These are phyloP conservation scores for Iselma pallidipennis DNA, from an alignment of 2,888 invertebrate species.

Conservation along the genomic window DNA sequence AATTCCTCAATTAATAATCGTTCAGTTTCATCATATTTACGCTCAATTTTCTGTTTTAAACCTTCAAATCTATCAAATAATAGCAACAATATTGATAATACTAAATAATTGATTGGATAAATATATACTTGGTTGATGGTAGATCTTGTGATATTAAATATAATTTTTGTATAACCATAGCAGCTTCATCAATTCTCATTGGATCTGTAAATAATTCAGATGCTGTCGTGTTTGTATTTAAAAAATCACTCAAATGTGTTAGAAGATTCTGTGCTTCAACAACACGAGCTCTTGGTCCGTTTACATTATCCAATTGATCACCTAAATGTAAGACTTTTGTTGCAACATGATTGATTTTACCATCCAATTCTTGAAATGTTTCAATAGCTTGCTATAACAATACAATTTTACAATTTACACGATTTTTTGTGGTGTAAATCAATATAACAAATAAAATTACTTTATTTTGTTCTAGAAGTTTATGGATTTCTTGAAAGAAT, in stretches of 20 bases:
- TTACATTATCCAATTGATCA: slow-evolving; percentile 95
- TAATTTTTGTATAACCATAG: slow-evolving; percentile 96
- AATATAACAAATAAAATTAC: slow-evolving; percentile 52
- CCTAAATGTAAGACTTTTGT: slow-evolving; percentile 98
- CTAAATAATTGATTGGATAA: too few relatives aligned
- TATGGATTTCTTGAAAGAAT: slow-evolving; percentile 78
- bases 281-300: slow-evolving; percentile 91
- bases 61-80: slow-evolving; percentile 67
- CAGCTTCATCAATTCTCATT: slow-evolving; percentile 85
- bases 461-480: slow-evolving; percentile 85
- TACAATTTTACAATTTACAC: neutral
- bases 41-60: slow-evolving; percentile 82
- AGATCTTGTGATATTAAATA: slow-evolving; percentile 95
- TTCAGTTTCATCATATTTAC: slow-evolving; percentile 90
- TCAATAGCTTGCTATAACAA: slow-evolving; percentile 72
- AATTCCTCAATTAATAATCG: slow-evolving; percentile 92
- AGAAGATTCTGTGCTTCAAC: slow-evolving; percentile 94
- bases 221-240: slow-evolving; percentile 81
- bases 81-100: slow-evolving; percentile 5
- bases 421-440: neutral
- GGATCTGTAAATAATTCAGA: slow-evolving; percentile 88
- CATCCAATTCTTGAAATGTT: slow-evolving; percentile 90
- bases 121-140: slow-evolving; percentile 73
- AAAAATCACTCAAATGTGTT: slow-evolving; percentile 89
- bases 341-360: slow-evolving; percentile 95